phyloP scores from a whole-genome alignment of 2,797 vertebrate species.

The Gobionotothen gibberifrons region DNA sequence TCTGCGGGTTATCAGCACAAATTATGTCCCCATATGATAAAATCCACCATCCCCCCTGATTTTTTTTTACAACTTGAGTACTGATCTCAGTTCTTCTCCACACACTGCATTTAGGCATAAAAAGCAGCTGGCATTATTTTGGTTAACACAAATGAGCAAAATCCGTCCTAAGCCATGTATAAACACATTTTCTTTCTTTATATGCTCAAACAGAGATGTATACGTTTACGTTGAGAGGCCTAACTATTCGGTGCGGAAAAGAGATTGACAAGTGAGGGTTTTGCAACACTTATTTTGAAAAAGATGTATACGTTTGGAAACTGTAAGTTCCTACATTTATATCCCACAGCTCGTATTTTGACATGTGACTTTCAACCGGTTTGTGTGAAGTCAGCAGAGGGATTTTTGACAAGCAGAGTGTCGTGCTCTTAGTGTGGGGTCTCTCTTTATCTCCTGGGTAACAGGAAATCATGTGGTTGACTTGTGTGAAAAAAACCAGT shows the following conservation, averaged over 20 bases:
- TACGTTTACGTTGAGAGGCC: slow-evolving; percentile 10
- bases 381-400: slow-evolving; percentile 28
- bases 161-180: slow-evolving; percentile 20
- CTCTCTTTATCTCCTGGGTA: slow-evolving; percentile 14
- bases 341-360: slow-evolving; percentile 13
- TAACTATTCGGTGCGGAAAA: slow-evolving; percentile 3
- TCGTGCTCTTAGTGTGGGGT: slow-evolving; percentile 16
- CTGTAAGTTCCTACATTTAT: slow-evolving; percentile 5
- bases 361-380: slow-evolving; percentile 16
- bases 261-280: neutral
- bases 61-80: no score
- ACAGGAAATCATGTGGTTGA: slow-evolving; percentile 28
- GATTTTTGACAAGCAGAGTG: slow-evolving; percentile 48
- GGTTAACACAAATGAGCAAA: slow-evolving; percentile 38
- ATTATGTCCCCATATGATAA: no score
- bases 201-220: slow-evolving; percentile 23
- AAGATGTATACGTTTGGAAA: neutral
- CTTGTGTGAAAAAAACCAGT: slow-evolving; percentile 56
- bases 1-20: no score
- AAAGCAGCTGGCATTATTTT: slow-evolving; percentile 26
- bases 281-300: slow-evolving; percentile 14
- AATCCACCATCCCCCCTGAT: no score
- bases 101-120: slow-evolving; percentile 33
- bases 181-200: slow-evolving; percentile 7
- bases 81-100: slow-evolving; percentile 13